phyloP scores from a whole-genome alignment of 2,113 vertebrate genomes.

The Pelobates fuscus region DNA sequence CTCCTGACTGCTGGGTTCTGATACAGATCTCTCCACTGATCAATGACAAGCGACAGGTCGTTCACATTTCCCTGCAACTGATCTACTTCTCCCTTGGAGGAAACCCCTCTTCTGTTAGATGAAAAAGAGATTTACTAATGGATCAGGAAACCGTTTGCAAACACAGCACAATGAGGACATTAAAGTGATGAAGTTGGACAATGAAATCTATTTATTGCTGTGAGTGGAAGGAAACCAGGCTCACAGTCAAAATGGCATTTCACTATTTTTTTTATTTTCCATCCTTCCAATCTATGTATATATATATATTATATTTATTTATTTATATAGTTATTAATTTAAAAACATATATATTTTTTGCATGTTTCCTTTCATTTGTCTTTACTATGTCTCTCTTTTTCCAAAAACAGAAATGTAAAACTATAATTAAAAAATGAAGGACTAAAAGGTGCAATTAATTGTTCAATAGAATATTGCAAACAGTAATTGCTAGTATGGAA shows the following conservation, averaged over 20 bases:
- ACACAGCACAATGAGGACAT: slow-evolving; percentile 40
- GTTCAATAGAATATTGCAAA: too few relatives aligned
- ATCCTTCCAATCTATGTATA: background rate
- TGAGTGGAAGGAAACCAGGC: background rate
- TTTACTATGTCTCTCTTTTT: too few relatives aligned
- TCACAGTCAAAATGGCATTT: background rate
- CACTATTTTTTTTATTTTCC: background rate
- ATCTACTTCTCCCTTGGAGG: slow-evolving; percentile 14
- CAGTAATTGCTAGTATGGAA: too few relatives aligned
- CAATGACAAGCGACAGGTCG: slow-evolving; percentile 43
- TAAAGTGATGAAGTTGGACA: slow-evolving; percentile 34
- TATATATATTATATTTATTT: too few relatives aligned
- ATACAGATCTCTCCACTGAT: slow-evolving; percentile 48
- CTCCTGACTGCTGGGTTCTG: slow-evolving; percentile 5
- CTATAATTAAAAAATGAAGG: too few relatives aligned
- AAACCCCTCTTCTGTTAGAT: slow-evolving; percentile 11
- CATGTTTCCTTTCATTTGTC: too few relatives aligned
- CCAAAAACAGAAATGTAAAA: too few relatives aligned
- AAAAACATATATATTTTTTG: too few relatives aligned
- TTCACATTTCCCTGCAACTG: slow-evolving; percentile 26
- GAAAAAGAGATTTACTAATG: slow-evolving; percentile 41
- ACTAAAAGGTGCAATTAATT: too few relatives aligned
- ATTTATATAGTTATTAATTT: too few relatives aligned
- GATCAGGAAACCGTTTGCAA: slow-evolving; percentile 30
- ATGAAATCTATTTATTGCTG: slow-evolving; percentile 30